Base-by-base conservation (phyloP, 2,797 vertebrate species). In the Meda fulgida region DNA sequence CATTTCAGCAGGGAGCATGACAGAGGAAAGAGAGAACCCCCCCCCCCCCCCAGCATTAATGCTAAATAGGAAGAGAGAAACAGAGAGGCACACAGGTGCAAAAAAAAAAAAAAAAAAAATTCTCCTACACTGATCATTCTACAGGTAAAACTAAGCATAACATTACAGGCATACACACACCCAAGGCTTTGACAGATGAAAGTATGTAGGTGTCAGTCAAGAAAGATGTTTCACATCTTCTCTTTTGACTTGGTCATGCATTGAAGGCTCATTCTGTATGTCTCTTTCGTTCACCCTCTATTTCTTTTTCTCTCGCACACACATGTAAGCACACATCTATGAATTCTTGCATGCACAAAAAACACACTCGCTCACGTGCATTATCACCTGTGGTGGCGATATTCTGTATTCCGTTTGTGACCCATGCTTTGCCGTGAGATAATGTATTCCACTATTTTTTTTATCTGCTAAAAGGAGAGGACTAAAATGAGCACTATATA, bases 401-500 rank as follows among this genome's bases (percentile, higher is more conserved):
- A 89, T 92, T 78, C 90, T 83, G 81, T 89, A 92, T 92, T 88
- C 87, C 83, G 89, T 90, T 91, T 88, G 87, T 92, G 92, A 88
- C 85, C 87, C 2, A 3, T 31, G 63, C 67, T 71, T 86, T 87
- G 79, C 86, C 88, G 53, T 1, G 73, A 73, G 84, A 91, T 94
- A 93, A 94, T 93, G 92, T 94, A 91, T 93, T 94, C 87, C 91
- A 93, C 94, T 94, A 95, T 93, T 94, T 93, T 31, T 95, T 95
- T 95, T 94, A 95, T 95, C 95, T 93, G 93, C 92, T 95, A 94
- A 95, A 94, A 94, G 94, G 92, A 92, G 91, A 80, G 88, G 89
- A 92, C 93, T 94, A 95, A 94, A 96, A 94, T 94, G 92, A 93
- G 92, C 86, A 53, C 5, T 6, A 80, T 89, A 90, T 96, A 85